These are phyloP conservation scores for Myotis yumanensis DNA, from an alignment of 2,113 vertebrate genomes.

Conservation along the genomic window DNA sequence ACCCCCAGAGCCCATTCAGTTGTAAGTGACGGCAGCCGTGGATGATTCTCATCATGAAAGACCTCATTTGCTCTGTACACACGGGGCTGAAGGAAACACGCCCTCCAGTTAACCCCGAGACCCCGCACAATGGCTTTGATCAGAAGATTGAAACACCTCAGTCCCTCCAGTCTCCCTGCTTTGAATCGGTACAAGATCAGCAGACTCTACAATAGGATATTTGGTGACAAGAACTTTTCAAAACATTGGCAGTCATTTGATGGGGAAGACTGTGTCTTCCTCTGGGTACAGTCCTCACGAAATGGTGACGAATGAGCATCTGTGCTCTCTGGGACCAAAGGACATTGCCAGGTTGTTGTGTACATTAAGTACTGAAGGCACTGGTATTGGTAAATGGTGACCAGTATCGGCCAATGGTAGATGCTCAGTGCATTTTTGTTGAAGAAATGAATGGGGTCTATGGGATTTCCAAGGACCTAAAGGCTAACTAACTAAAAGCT, in stretches of 20 bases:
- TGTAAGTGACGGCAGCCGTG: rapidly evolving
- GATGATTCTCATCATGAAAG: background rate
- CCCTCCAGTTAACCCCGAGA: background rate
- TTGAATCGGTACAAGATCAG: background rate
- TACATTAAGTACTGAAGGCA: background rate
- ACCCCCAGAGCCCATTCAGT: background rate
- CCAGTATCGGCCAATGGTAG: no score
- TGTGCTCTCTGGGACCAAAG: background rate
- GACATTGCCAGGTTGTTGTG: background rate
- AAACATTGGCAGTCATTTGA: background rate
- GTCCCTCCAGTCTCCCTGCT: background rate
- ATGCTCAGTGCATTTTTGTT: no score
- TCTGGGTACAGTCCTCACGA: rapidly evolving
- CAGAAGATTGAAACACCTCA: background rate
- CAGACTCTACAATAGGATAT: background rate
- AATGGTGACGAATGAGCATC: background rate
- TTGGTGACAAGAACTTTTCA: background rate
- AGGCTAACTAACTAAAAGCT: background rate
- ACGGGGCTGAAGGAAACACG: no score
- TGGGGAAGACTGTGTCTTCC: background rate
- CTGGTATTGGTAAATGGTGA: no score
- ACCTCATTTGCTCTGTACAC: background rate
- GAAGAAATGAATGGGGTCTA: background rate
- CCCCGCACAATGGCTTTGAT: background rate
- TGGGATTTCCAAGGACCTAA: background rate